Conservation (phyloP, 2,888 invertebrate genomes). For the Xanthia togata region DNA sequence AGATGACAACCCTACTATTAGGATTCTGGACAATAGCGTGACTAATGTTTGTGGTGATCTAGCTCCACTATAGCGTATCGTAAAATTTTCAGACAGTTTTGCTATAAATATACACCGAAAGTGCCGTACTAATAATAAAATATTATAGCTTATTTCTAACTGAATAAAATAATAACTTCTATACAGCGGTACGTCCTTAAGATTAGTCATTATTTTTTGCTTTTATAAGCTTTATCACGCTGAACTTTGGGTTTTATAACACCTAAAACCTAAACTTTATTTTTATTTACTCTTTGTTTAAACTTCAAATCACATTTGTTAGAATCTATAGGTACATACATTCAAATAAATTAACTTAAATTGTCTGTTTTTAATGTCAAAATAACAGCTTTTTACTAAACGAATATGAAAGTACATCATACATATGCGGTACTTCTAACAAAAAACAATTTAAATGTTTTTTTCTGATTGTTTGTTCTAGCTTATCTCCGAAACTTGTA, state of each 20-base stretch:
- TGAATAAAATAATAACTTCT: conserved; percentile 34
- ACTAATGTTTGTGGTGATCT: conserved; percentile 59
- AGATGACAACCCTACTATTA: conserved; percentile 60
- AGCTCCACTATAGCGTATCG: conserved; percentile 52
- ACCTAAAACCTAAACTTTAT: background rate
- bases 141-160: conserved; percentile 47
- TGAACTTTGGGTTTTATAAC: conserved; percentile 29
- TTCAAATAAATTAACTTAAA: no score
- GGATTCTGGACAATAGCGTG: conserved; percentile 59
- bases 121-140: conserved; percentile 50
- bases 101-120: conserved; percentile 60
- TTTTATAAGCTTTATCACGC: conserved; percentile 8
- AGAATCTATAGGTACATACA: background rate
- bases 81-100: conserved; percentile 59
- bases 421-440: no score
- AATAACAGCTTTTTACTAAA: no score
- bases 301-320: background rate
- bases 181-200: conserved; percentile 22
- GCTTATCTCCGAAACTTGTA: no score
- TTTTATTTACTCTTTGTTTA: conserved; percentile 8
- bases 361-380: no score
- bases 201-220: conserved; percentile 27
- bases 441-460: no score
- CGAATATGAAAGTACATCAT: no score
- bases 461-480: no score